phyloP scores from a whole-genome alignment of 2,797 vertebrate genomes.

The Prionace glauca region DNA sequence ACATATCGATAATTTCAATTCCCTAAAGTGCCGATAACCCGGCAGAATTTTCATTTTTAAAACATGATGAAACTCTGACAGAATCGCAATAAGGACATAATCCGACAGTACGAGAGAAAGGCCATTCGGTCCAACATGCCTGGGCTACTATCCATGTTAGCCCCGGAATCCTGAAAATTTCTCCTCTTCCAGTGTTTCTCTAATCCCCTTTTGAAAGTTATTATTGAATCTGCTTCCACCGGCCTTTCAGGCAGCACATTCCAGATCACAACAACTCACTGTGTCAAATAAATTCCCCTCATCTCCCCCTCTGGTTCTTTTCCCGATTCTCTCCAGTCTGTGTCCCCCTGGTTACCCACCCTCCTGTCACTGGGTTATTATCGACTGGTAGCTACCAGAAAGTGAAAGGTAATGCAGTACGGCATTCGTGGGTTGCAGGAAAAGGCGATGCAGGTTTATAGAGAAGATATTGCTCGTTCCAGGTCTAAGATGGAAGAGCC shows the following conservation, averaged over 20 bases:
- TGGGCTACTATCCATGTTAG: not conserved
- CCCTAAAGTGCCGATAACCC: not conserved
- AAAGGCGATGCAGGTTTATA: no score
- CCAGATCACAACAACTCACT: no score
- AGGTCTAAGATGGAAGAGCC: no score
- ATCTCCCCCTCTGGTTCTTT: no score
- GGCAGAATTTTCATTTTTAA: not conserved
- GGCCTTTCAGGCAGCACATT: not conserved
- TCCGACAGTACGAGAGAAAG: not conserved
- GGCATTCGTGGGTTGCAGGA: no score
- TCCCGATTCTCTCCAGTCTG: no score
- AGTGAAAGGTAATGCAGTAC: no score
- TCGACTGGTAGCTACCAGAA: no score
- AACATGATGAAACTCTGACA: not conserved
- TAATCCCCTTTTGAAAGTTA: not conserved
- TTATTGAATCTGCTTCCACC: not conserved
- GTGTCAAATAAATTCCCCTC: no score
- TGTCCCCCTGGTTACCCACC: not conserved
- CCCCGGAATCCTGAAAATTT: not conserved
- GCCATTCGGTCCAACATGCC: not conserved
- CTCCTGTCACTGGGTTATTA: not conserved
- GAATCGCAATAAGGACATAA: not conserved
- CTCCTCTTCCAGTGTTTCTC: not conserved
- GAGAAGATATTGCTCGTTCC: no score
- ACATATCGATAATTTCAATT: constrained; percentile 33